A percentile compares a stretch with the other conserved stretches of the same genome.
Evolutionary conservation across 1,140 invertebrate species (phyloP).

Genomic region (Drosophila kurseongensis): DNA sequence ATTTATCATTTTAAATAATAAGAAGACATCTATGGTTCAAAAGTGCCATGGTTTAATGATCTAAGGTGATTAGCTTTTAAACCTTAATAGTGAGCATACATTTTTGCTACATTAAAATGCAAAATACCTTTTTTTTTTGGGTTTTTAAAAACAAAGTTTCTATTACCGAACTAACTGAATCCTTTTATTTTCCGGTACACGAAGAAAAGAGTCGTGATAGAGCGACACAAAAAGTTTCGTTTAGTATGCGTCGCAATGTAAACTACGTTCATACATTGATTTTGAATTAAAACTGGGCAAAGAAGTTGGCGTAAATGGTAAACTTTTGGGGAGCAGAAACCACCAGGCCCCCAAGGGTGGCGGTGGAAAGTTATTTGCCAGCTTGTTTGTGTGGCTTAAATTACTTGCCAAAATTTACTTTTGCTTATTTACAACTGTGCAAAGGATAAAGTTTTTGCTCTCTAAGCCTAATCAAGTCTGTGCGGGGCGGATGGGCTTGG

Average conservation of each 20-base stretch:
- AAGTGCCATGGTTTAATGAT: no score
- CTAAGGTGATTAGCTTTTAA: no score
- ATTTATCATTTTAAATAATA: no score
- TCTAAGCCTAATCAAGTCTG: conserved; percentile 81
- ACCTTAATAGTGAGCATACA: no score
- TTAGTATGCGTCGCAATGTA: conserved; percentile 71
- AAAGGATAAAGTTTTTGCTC: conserved; percentile 79
- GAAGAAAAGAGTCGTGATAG: conserved; percentile 11
- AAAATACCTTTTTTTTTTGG: neutral
- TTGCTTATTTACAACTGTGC: conserved; percentile 83
- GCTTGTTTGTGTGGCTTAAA: conserved; percentile 83
- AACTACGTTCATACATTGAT: conserved; percentile 83
- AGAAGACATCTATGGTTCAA: no score
- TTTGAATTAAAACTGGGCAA: conserved; percentile 83
- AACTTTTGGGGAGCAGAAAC: conserved; percentile 39
- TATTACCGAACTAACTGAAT: conserved; percentile 13
- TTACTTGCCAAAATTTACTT: conserved; percentile 83
- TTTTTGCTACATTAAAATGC: no score
- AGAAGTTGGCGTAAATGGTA: conserved; percentile 73
- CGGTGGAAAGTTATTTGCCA: conserved; percentile 77
- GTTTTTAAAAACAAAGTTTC: neutral
- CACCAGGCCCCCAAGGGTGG: conserved; percentile 21
- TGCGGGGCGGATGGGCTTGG: conserved; percentile 31
- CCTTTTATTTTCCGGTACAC: conserved; percentile 15
- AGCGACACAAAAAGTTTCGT: conserved; percentile 66